phyloP scores from a whole-genome alignment of 2,113 vertebrate genomes.

The Jaculus jaculus region DNA sequence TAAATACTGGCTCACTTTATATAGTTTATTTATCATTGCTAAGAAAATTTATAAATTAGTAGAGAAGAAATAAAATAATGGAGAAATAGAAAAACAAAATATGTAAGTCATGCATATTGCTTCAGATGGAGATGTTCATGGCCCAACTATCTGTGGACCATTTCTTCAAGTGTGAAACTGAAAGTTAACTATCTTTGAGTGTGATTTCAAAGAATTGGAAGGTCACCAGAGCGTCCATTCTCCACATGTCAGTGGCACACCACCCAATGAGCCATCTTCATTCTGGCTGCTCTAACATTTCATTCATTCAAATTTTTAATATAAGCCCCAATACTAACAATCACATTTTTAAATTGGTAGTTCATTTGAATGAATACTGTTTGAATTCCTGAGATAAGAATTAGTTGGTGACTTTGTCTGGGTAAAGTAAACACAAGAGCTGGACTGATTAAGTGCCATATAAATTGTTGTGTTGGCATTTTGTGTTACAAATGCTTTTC shows the following conservation, averaged over 20 bases:
- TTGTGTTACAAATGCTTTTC: slow-evolving; percentile 40
- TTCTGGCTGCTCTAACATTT: not conserved
- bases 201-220: not conserved
- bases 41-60: not conserved
- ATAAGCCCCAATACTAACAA: slow-evolving; percentile 50
- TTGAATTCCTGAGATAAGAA: slow-evolving; percentile 63
- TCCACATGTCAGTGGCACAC: not conserved
- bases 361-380: slow-evolving; percentile 4
- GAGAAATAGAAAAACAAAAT: not conserved
- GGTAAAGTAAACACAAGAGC: slow-evolving; percentile 84
- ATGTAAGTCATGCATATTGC: not conserved
- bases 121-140: not conserved
- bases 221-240: not conserved
- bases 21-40: not conserved
- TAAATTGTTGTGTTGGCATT: slow-evolving; percentile 70
- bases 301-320: slow-evolving; percentile 51
- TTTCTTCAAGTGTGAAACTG: not conserved
- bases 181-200: not conserved
- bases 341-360: slow-evolving; percentile 9
- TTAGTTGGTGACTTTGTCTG: slow-evolving; percentile 56
- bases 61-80: not conserved
- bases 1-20: not conserved
- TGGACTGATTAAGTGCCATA: slow-evolving; percentile 80
- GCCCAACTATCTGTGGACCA: not conserved
- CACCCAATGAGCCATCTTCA: not conserved